These are phyloP conservation scores for Palloptera scutellata DNA, from an alignment of 2,888 invertebrate genomes.

Conservation along the genomic window DNA sequence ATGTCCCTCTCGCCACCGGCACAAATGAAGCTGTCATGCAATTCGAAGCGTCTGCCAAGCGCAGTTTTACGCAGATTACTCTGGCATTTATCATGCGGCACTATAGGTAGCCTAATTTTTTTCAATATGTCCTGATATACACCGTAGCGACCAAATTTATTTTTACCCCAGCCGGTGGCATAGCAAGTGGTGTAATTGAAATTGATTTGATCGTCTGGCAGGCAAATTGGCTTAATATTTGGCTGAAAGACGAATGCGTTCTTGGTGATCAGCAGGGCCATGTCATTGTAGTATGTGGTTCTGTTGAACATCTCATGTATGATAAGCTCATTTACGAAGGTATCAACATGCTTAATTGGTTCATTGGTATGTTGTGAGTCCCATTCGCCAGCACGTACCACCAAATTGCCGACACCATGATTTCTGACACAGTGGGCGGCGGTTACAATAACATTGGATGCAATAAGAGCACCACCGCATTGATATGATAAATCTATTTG, in stretches of 20 bases:
- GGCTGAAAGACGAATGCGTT: conserved; percentile 68
- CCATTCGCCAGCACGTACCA: conserved; percentile 81
- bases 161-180: conserved; percentile 62
- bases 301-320: conserved; percentile 73
- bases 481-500: conserved; percentile 64
- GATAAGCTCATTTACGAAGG: conserved; percentile 68
- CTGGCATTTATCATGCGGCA: conserved; percentile 66
- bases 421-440: conserved; percentile 78
- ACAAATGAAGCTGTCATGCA: conserved; percentile 78
- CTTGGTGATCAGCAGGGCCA: conserved; percentile 74
- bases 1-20: conserved; percentile 79
- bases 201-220: conserved; percentile 67
- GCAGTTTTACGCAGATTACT: conserved; percentile 70
- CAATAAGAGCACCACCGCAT: conserved; percentile 60
- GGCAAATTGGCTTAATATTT: conserved; percentile 76
- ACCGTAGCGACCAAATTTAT: conserved; percentile 60
- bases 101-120: conserved; percentile 76
- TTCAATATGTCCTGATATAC: conserved; percentile 73
- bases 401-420: conserved; percentile 48
- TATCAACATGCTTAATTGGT: conserved; percentile 74
- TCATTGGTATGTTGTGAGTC: conserved; percentile 79
- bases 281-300: conserved; percentile 75
- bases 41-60: conserved; percentile 72
- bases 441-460: conserved; percentile 73
- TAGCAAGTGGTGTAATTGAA: conserved; percentile 55